Evolutionary conservation across 2,113 vertebrate species (phyloP), one percentile per base, ranked within the genome.

Genomic region (Nothocercus julius): DNA sequence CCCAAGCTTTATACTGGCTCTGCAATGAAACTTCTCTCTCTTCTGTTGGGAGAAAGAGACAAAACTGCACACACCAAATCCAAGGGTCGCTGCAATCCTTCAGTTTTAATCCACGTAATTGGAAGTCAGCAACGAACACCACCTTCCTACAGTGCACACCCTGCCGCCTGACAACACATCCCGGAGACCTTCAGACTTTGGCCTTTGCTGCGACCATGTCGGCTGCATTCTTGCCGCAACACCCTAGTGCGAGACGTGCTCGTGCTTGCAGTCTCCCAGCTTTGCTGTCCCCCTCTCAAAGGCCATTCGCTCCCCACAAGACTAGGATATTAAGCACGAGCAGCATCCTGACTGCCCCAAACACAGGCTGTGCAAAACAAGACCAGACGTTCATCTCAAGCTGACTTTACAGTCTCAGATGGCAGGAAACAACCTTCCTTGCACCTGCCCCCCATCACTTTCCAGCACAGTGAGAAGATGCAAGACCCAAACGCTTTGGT

Each of bases 241-340:
- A 64, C 3, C 10, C 66, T 5, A 24, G 58, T 0, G 1, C 68
- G 72, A 28, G 63, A 36, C 0, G 17, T 13, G 30, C 42, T 4
- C 74, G 9, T 22, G 42, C 30, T 51, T 84, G 36, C 32, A 44
- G 66, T 4, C 49, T 61, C 44, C 22, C 72, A 74, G 16, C 42
- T 87, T 61, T 59, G 13, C 12, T 18, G 49, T 59, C 20, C 47
- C 51, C 15, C 34, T 38, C 17, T 14, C 3, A 11, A 59, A 74
- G 59, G 40, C 68, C 25, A 69, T 28, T 72, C 45, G 68, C 8
- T 53, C 13, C 40, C 49, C 62, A 80, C 73, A 42, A n/a, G 28
- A 5, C 32, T 0, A 34, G 28, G 32, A 51, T 0, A 5, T 15
- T n/a, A 45, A 56, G 72, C 75, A 64, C 1, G 6, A 90, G 66